These are phyloP conservation scores for Antechinus stuartii DNA, from an alignment of 2,113 vertebrate genomes.

Conservation along the genomic window DNA sequence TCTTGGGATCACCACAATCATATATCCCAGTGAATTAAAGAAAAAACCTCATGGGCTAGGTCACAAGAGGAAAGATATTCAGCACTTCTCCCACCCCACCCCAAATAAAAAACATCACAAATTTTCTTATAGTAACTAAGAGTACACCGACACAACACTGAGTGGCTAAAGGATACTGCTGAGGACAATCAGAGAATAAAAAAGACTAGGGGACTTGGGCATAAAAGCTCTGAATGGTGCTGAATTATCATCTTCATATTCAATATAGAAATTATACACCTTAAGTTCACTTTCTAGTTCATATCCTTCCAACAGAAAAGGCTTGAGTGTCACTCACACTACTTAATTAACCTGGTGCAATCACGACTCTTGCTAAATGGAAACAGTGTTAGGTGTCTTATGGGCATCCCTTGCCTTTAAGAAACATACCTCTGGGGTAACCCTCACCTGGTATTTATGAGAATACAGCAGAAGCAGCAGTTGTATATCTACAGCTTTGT, in stretches of 20 bases:
- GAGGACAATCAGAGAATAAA: not conserved
- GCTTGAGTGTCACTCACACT: not conserved
- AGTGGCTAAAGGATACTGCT: not conserved
- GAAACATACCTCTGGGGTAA: not conserved
- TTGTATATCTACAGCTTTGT: not conserved
- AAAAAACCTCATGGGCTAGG: not conserved
- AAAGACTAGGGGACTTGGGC: not conserved
- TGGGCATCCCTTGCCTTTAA: not conserved
- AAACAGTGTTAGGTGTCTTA: not conserved
- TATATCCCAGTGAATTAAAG: not conserved
- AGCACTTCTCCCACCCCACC: not conserved
- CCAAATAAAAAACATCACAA: not conserved
- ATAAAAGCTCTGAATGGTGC: not conserved
- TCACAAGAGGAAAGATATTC: not conserved
- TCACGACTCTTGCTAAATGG: not conserved
- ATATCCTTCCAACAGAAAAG: not conserved
- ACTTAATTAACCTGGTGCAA: not conserved
- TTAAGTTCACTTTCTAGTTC: not conserved
- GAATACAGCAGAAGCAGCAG: not conserved
- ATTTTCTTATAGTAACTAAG: not conserved
- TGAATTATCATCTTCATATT: not conserved
- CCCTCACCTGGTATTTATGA: not conserved
- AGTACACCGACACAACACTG: not conserved
- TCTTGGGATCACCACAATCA: not conserved
- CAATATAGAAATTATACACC: not conserved